Conservation (phyloP, 2,797 vertebrate species). For the Pseudochirops corinnae region DNA sequence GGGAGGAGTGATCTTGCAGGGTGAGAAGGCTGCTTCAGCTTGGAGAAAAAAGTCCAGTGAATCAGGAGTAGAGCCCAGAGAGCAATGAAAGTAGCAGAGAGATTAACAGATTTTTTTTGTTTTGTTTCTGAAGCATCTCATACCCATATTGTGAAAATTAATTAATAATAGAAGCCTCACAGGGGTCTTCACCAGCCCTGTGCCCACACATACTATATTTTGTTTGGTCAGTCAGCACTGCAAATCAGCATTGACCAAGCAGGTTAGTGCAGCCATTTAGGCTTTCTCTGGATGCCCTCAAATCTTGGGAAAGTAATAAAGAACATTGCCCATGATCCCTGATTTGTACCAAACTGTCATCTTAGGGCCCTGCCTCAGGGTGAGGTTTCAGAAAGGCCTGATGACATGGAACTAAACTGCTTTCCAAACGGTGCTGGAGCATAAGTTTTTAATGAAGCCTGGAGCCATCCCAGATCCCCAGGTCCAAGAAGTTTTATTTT, state of each 20-base stretch:
- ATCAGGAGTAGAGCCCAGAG: neutral
- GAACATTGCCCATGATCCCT: neutral
- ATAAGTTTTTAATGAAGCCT: conserved; percentile 80
- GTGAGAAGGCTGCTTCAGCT: neutral
- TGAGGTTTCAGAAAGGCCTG: conserved; percentile 28
- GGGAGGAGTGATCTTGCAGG: neutral
- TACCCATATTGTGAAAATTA: neutral
- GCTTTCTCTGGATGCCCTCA: neutral
- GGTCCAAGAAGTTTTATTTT: conserved; percentile 51
- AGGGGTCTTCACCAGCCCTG: neutral
- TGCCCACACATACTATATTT: neutral
- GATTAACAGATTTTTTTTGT: neutral
- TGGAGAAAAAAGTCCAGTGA: neutral
- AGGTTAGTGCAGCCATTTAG: neutral
- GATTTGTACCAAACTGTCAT: neutral
- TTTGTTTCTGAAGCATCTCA: neutral
- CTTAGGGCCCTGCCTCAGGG: neutral
- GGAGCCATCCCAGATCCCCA: conserved; percentile 75
- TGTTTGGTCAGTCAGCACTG: neutral
- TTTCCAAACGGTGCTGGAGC: conserved; percentile 69
- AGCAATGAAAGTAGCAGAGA: neutral
- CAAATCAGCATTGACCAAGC: neutral
- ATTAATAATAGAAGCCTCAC: neutral
- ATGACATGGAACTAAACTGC: conserved; percentile 67
- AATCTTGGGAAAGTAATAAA: neutral